A percentile compares a stretch with the other conserved stretches of the same genome.
Conservation (phyloP, 92 coral and sea anemone genomes). For the Epizoanthus rinbou region DNA sequence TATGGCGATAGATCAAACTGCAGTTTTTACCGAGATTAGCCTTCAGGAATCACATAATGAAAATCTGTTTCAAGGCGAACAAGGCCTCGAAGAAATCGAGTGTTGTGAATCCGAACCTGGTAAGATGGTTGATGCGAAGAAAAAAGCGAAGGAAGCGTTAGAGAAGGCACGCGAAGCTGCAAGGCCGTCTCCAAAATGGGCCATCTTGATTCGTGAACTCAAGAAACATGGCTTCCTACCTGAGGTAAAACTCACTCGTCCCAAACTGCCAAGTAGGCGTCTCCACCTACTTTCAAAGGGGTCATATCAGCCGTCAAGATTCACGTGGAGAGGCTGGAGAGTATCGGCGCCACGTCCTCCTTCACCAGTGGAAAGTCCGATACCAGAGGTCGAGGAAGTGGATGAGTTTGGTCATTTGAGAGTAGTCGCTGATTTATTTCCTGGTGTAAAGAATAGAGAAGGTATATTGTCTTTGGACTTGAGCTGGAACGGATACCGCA, state of each 20-base stretch:
- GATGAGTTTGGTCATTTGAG: conserved; percentile 73
- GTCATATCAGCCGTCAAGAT: conserved; percentile 56
- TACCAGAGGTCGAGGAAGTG: conserved; percentile 37
- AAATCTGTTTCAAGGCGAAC: conserved; percentile 68
- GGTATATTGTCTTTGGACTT: conserved; percentile 75
- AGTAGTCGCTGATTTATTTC: conserved; percentile 55
- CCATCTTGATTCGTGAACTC: conserved; percentile 65
- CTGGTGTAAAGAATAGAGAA: conserved; percentile 53
- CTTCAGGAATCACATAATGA: conserved; percentile 52
- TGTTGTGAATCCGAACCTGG: conserved; percentile 66
- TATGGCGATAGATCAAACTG: conserved; percentile 57
- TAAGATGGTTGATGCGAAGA: conserved; percentile 46
- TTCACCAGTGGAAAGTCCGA: background rate
- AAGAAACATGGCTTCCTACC: conserved; percentile 80
- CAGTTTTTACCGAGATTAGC: conserved; percentile 75
- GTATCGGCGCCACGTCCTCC: conserved; percentile 35
- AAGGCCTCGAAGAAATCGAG: conserved; percentile 34
- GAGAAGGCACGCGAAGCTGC: conserved; percentile 49
- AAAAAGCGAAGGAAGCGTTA: conserved; percentile 48
- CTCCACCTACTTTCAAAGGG: conserved; percentile 1
- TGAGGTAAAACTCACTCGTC: conserved; percentile 40
- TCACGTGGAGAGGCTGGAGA: conserved; percentile 79
- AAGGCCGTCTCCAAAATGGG: conserved; percentile 87
- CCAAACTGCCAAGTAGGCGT: conserved; percentile 37
- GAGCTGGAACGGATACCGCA: conserved; percentile 58